Evolutionary conservation across 2,888 invertebrate genomes (phyloP).

Genomic region (Apodemia mormo): DNA sequence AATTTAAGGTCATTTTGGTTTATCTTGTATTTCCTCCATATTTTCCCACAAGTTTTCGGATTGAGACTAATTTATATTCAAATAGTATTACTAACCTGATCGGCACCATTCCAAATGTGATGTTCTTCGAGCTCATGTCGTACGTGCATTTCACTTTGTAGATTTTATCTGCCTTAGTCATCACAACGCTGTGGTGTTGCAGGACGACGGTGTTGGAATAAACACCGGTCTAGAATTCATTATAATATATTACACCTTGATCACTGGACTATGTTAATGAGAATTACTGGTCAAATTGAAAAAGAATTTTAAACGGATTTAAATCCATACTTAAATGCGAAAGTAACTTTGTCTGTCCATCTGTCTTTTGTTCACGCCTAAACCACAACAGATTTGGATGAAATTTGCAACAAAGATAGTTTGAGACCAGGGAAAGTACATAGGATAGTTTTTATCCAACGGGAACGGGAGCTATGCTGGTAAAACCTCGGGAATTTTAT

Average conservation of each 20-base stretch:
- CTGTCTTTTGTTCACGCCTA: too few species aligned
- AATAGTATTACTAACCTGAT: constrained; percentile 84
- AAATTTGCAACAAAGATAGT: too few species aligned
- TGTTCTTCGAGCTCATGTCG: constrained; percentile 97
- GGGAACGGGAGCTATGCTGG: too few species aligned
- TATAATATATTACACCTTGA: constrained; percentile 3
- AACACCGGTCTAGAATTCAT: constrained; percentile 89
- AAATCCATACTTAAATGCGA: too few species aligned
- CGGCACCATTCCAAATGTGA: constrained; percentile 98
- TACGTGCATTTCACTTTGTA: constrained; percentile 98
- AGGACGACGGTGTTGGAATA: constrained; percentile 97
- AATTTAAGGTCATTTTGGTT: background rate
- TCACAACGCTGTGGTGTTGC: constrained; percentile 97
- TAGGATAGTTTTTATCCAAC: too few species aligned
- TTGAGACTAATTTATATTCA: background rate
- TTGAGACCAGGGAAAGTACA: too few species aligned
- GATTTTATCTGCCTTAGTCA: constrained; percentile 98
- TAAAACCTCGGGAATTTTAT: too few species aligned
- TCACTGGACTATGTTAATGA: background rate
- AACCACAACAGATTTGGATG: too few species aligned
- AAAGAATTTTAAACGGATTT: background rate
- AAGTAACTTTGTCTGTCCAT: too few species aligned
- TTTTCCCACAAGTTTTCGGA: constrained; percentile 1
- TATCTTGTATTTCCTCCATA: constrained; percentile 1
- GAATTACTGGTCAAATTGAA: background rate